Percentiles rank a stretch among this genome's conserved stretches.
These are phyloP conservation scores for Bos indicus DNA, from an alignment of 2,113 vertebrate species.

Conservation along the genomic window DNA sequence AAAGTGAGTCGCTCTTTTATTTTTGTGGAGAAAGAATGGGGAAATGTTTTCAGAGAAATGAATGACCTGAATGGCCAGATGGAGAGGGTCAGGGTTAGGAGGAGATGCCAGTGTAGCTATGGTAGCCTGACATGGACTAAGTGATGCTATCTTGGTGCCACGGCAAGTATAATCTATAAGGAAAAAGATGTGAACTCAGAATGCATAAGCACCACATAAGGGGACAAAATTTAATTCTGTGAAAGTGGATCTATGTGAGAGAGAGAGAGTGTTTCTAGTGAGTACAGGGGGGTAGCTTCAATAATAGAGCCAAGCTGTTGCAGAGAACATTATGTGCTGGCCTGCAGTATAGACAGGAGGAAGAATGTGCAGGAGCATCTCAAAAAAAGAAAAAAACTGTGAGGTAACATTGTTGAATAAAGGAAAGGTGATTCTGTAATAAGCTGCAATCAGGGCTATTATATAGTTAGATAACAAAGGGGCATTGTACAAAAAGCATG, in stretches of 20 bases:
- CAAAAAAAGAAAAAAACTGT: neutral
- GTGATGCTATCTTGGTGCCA: neutral
- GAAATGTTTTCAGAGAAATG: constrained; percentile 1
- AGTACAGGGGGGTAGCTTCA: neutral
- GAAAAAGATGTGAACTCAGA: neutral
- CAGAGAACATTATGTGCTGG: neutral
- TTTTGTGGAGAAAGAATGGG: neutral
- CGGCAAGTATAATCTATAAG: neutral
- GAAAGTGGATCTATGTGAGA: neutral
- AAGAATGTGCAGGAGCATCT: no score
- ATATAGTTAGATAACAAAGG: neutral
- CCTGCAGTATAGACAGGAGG: neutral
- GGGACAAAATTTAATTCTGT: neutral
- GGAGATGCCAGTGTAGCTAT: neutral
- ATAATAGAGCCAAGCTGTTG: neutral
- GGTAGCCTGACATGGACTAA: neutral
- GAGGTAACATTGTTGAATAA: neutral
- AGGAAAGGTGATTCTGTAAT: neutral
- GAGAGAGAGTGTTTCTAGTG: neutral
- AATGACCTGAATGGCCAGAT: neutral
- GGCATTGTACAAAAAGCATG: neutral
- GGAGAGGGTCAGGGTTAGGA: neutral
- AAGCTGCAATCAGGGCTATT: neutral
- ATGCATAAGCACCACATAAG: neutral
- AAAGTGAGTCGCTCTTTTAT: neutral